Evolutionary conservation across 1,140 invertebrate species (phyloP).

Genomic region (Pogonognathellus flavescens): DNA sequence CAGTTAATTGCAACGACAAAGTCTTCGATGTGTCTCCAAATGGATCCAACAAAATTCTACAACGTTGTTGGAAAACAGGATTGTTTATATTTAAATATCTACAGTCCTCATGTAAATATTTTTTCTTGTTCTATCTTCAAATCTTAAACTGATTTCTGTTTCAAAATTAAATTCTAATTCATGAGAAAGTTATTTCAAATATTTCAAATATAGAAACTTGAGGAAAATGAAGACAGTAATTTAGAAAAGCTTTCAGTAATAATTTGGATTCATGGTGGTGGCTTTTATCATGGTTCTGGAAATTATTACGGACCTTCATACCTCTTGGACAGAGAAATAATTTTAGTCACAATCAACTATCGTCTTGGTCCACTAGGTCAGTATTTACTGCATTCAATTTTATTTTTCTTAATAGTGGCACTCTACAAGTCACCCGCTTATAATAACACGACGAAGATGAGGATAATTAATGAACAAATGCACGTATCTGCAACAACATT

Average conservation of each 20-base stretch:
- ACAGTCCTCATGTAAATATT: conserved; percentile 70
- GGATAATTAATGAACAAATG: no score
- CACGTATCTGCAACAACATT: no score
- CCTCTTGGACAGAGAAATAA: conserved; percentile 36
- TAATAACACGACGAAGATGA: no score
- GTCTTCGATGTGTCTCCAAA: conserved; percentile 47
- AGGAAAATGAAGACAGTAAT: not conserved
- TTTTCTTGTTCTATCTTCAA: no score
- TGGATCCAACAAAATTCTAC: conserved; percentile 16
- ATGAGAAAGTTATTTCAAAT: no score
- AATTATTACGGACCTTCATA: conserved; percentile 47
- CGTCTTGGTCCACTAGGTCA: conserved; percentile 51
- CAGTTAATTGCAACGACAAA: not conserved
- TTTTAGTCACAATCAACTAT: conserved; percentile 54
- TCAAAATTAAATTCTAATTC: no score
- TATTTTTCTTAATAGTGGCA: no score
- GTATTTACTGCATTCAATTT: no score
- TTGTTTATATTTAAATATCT: conserved; percentile 76
- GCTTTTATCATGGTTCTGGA: conserved; percentile 44
- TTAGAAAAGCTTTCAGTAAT: conserved; percentile 24
- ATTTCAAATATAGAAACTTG: no score
- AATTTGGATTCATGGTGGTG: conserved; percentile 53
- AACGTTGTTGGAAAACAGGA: conserved; percentile 72
- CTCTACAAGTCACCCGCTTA: no score
- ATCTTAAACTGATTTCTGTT: no score